Evolutionary conservation across 37 sponge, comb jelly and placozoan species (phyloP).

Genomic region (Mnemiopsis leidyi): DNA sequence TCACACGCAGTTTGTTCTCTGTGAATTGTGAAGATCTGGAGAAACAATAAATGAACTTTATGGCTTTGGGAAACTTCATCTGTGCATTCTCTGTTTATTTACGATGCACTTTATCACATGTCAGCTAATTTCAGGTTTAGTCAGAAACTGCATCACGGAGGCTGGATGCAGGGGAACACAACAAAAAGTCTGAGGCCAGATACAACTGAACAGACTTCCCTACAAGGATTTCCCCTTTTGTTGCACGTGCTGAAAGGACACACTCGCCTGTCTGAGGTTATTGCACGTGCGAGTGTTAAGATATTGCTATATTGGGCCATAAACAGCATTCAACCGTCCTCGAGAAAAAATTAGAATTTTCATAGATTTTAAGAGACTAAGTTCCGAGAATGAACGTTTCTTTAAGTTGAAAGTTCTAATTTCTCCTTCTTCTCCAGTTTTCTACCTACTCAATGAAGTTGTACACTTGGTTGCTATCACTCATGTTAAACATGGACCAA

Average conservation of each 20-base stretch:
- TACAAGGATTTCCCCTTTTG: constrained; percentile 35
- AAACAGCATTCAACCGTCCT: no score
- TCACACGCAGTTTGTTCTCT: no score
- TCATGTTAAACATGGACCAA: constrained; percentile 24
- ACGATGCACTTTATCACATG: no score
- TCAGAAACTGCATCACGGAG: constrained; percentile 48
- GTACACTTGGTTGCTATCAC: constrained; percentile 58
- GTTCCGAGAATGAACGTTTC: no score
- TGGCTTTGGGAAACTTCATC: no score
- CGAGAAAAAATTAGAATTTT: no score
- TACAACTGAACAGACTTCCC: not conserved
- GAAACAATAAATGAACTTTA: no score
- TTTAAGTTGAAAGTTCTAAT: not conserved
- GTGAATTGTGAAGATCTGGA: no score
- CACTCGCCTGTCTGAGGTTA: constrained; percentile 45
- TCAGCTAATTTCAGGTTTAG: not conserved
- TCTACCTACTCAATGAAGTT: constrained; percentile 11
- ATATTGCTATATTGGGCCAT: no score
- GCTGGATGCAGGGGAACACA: not conserved
- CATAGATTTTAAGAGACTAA: no score
- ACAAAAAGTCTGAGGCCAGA: not conserved
- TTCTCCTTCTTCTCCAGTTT: not conserved
- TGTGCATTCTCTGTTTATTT: no score
- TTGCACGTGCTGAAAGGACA: constrained; percentile 47
- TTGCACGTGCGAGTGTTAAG: no score